These are phyloP conservation scores for Paradoxurus hermaphroditus DNA, from an alignment of 2,113 vertebrate genomes.

Conservation along the genomic window DNA sequence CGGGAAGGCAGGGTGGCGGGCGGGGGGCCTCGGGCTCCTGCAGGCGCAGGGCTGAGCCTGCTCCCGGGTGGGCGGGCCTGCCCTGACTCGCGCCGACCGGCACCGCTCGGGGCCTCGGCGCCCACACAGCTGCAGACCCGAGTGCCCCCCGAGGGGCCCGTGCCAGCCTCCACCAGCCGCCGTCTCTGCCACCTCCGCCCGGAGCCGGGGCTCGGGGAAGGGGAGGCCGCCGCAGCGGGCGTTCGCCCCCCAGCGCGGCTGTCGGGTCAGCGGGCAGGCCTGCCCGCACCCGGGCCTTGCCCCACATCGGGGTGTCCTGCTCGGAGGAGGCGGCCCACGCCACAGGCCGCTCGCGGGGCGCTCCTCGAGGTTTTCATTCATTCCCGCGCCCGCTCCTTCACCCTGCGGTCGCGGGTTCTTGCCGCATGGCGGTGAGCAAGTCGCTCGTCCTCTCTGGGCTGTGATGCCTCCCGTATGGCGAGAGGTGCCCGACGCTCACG, in stretches of 20 bases:
- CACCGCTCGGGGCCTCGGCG: not conserved
- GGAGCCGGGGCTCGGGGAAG: not conserved
- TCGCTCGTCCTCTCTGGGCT: not conserved
- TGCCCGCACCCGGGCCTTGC: rapidly evolving
- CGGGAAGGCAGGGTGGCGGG: not conserved
- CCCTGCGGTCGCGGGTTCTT: rapidly evolving
- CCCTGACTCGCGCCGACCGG: not conserved
- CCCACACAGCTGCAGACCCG: not conserved
- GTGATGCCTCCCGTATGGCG: rapidly evolving
- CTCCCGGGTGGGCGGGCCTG: not conserved
- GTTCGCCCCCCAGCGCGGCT: not conserved
- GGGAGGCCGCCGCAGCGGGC: rapidly evolving
- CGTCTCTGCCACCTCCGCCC: not conserved
- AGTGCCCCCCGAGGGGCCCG: not conserved
- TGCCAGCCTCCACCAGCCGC: not conserved
- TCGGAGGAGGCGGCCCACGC: rapidly evolving
- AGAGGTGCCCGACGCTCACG: not conserved
- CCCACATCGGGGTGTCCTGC: not conserved
- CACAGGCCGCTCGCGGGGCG: rapidly evolving
- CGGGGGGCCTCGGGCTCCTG: not conserved
- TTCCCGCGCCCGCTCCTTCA: rapidly evolving
- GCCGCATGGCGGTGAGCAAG: not conserved
- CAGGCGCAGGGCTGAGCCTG: not conserved
- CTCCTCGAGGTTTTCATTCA: rapidly evolving
- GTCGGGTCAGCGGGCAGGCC: not conserved